Conservation (phyloP, 2,888 invertebrate genomes). For the Xanthia icteritia region DNA sequence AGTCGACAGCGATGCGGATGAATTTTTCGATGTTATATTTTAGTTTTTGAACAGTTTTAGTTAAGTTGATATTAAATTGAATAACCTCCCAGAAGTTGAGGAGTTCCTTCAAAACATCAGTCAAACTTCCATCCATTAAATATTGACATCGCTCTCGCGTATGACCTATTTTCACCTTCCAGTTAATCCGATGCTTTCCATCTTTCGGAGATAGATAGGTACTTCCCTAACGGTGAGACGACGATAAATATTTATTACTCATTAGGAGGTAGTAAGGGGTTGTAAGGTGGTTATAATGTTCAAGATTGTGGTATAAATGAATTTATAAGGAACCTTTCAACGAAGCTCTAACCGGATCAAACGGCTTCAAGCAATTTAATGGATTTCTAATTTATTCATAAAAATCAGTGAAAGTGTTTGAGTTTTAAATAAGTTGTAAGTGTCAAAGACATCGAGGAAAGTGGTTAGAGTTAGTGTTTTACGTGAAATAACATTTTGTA, state of each 20-base stretch:
- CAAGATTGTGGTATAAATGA: slow-evolving; percentile 69
- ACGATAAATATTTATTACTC: slow-evolving; percentile 77
- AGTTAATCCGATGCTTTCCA: slow-evolving; percentile 34
- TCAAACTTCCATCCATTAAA: slow-evolving; percentile 29
- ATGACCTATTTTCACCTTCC: slow-evolving; percentile 41
- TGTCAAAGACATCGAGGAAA: slow-evolving; percentile 30
- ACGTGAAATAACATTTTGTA: slow-evolving; percentile 26
- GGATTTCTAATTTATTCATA: slow-evolving; percentile 60
- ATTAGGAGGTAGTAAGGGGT: slow-evolving; percentile 65
- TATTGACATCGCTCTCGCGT: slow-evolving; percentile 39
- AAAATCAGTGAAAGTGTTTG: slow-evolving; percentile 42
- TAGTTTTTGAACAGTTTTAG: no score
- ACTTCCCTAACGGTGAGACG: slow-evolving; percentile 33
- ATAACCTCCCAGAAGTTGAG: not conserved
- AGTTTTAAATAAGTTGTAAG: slow-evolving; percentile 41
- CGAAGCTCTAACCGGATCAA: slow-evolving; percentile 68
- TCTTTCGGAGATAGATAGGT: slow-evolving; percentile 21
- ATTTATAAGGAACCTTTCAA: slow-evolving; percentile 69
- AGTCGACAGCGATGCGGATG: no score
- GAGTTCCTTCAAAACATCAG: not conserved
- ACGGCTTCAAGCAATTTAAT: slow-evolving; percentile 58
- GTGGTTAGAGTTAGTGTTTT: not conserved
- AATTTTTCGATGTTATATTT: no score
- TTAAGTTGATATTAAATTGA: slow-evolving; percentile 20
- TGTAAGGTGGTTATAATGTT: slow-evolving; percentile 50